These are phyloP conservation scores for Metacarcinus magister DNA, from an alignment of 2,888 invertebrate species.

Conservation along the genomic window DNA sequence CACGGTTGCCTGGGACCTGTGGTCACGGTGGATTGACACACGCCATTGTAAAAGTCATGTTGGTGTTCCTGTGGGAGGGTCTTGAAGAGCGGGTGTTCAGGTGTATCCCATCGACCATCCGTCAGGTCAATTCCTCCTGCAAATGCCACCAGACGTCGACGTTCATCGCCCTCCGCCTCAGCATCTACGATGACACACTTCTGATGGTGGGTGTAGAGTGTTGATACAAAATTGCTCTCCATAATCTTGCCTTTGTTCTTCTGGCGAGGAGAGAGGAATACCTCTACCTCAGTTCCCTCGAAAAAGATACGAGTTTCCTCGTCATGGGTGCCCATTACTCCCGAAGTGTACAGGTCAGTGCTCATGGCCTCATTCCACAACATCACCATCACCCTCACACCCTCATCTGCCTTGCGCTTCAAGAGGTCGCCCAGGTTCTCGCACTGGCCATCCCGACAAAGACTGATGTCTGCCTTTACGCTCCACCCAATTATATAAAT, in stretches of 20 bases:
- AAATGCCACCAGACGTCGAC: constrained; percentile 82
- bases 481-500: constrained; percentile 83
- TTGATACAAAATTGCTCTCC: constrained; percentile 82
- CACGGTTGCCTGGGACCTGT: constrained; percentile 83
- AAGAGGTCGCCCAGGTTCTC: constrained; percentile 82
- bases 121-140: constrained; percentile 83
- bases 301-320: constrained; percentile 83
- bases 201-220: constrained; percentile 83
- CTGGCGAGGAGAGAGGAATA: constrained; percentile 81
- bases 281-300: constrained; percentile 82
- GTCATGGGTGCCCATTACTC: constrained; percentile 83
- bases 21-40: constrained; percentile 78
- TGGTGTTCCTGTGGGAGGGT: constrained; percentile 79
- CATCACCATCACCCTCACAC: constrained; percentile 82
- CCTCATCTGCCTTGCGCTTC: constrained; percentile 82
- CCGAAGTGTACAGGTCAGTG: constrained; percentile 81
- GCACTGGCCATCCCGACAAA: constrained; percentile 70
- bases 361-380: constrained; percentile 82
- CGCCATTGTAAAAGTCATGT: constrained; percentile 82
- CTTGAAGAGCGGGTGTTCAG: constrained; percentile 82
- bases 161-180: constrained; percentile 72
- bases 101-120: constrained; percentile 83
- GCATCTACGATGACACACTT: constrained; percentile 83
- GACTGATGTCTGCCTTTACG: constrained; percentile 79
- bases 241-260: constrained; percentile 81